Evolutionary conservation across 2,797 vertebrate genomes (phyloP).

Genomic region (Chiroxiphia lanceolata): DNA sequence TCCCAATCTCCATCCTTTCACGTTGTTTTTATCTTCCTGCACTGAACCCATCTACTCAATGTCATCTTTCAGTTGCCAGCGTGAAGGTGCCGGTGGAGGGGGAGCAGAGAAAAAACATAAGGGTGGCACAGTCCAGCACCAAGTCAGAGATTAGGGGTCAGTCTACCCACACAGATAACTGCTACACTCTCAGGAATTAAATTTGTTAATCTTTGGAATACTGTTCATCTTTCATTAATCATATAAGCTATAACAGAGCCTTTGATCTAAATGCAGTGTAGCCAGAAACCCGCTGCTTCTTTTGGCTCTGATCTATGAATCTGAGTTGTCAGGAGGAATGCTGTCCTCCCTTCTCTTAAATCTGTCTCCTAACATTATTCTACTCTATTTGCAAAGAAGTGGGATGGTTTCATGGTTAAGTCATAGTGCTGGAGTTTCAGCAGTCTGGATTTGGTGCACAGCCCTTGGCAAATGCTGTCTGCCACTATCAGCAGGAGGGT

Average conservation of each 20-base stretch:
- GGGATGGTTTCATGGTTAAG: not conserved
- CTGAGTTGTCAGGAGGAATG: not conserved
- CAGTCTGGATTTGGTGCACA: not conserved
- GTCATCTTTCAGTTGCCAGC: conserved; percentile 51
- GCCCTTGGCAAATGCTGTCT: not conserved
- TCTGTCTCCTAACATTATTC: not conserved
- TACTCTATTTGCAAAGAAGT: not conserved
- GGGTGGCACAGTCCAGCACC: not conserved
- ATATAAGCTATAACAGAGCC: not conserved
- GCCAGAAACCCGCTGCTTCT: conserved; percentile 2
- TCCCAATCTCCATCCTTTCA: conserved; percentile 67
- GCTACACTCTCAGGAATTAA: conserved; percentile 48
- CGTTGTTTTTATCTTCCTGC: conserved; percentile 75
- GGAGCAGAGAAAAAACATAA: not conserved
- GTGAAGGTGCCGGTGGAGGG: not conserved
- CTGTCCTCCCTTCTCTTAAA: not conserved
- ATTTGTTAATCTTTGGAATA: conserved; percentile 57
- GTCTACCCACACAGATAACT: conserved; percentile 30
- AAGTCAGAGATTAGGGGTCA: conserved; percentile 44
- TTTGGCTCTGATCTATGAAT: conserved; percentile 31
- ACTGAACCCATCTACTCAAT: conserved; percentile 57
- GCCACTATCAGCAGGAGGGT: not conserved
- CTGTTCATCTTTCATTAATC: conserved; percentile 54
- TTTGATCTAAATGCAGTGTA: conserved; percentile 1
- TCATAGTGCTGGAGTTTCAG: not conserved